Percentiles rank a stretch among this genome's conserved stretches.
These are phyloP conservation scores for Papilio elwesi DNA, from an alignment of 2,888 invertebrate genomes.

Conservation along the genomic window DNA sequence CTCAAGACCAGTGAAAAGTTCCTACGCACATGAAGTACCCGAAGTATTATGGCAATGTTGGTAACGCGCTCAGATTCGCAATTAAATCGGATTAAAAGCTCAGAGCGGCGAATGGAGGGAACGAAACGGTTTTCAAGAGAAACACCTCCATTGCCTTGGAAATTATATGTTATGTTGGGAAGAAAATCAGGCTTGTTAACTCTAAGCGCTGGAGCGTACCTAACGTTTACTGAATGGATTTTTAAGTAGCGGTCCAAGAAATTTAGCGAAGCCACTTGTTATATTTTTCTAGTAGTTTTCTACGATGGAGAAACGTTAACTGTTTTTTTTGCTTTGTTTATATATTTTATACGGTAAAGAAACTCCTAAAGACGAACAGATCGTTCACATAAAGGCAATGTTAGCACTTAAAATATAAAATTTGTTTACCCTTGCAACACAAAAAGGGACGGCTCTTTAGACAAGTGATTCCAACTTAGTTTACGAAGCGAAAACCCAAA, in stretches of 20 bases:
- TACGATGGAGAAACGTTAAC: neutral
- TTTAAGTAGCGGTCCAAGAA: conserved; percentile 49
- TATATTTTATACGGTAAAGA: neutral
- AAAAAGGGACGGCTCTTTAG: neutral
- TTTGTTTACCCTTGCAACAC: neutral
- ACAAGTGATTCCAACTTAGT: no score
- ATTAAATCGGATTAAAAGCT: conserved; percentile 36
- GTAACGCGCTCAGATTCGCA: conserved; percentile 21
- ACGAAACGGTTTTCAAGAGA: conserved; percentile 36
- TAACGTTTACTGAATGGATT: conserved; percentile 62
- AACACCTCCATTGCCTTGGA: conserved; percentile 44
- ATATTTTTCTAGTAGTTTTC: conserved; percentile 12
- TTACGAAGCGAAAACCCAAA: neutral
- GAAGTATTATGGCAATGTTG: neutral
- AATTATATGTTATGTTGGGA: conserved; percentile 56
- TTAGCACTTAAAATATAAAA: neutral
- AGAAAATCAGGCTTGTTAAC: conserved; percentile 73
- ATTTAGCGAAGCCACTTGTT: conserved; percentile 25
- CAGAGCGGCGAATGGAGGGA: conserved; percentile 7
- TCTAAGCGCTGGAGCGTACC: conserved; percentile 65
- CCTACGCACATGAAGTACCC: neutral
- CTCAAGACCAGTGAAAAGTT: neutral
- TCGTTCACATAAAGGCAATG: neutral
- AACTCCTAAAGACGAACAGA: neutral
- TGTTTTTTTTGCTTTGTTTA: no score